These are phyloP conservation scores for Drosophila meridionalis DNA, from an alignment of 2,888 invertebrate species.

Conservation along the genomic window DNA sequence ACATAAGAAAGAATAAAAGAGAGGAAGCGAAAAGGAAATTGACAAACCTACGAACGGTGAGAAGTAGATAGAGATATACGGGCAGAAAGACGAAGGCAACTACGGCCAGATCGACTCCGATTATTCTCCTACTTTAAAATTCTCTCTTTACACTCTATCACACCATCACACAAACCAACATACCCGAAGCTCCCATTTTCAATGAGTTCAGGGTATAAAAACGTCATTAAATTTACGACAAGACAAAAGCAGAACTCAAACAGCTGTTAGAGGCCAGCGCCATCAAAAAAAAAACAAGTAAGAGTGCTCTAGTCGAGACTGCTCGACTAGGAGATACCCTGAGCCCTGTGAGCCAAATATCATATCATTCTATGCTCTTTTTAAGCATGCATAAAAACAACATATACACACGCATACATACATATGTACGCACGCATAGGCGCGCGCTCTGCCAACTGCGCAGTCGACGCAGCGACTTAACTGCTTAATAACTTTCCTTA, in stretches of 20 bases:
- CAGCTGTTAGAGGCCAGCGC: slow-evolving; percentile 32
- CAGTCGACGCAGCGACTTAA: too few relatives aligned
- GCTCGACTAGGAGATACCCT: too few relatives aligned
- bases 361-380: too few relatives aligned
- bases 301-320: too few relatives aligned
- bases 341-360: too few relatives aligned
- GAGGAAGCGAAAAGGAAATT: too few relatives aligned
- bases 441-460: too few relatives aligned
- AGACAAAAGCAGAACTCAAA: slow-evolving; percentile 36
- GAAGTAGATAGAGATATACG: too few relatives aligned
- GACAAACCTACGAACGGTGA: not conserved
- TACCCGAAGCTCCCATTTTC: not conserved
- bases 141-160: rapidly evolving
- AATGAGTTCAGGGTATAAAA: slow-evolving; percentile 32
- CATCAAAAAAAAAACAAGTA: not conserved
- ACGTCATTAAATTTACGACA: slow-evolving; percentile 79
- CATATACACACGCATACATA: too few relatives aligned
- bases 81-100: not conserved
- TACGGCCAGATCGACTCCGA: not conserved
- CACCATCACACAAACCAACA: not conserved
- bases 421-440: too few relatives aligned
- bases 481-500: too few relatives aligned
- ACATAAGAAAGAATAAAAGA: not conserved
- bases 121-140: not conserved
- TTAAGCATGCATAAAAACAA: too few relatives aligned